Percentiles rank a stretch among this genome's conserved stretches.
Evolutionary conservation across 30 jellyfish, hydroid and myxozoan genomes (phyloP).

Genomic region (Cassiopea xamachana): DNA sequence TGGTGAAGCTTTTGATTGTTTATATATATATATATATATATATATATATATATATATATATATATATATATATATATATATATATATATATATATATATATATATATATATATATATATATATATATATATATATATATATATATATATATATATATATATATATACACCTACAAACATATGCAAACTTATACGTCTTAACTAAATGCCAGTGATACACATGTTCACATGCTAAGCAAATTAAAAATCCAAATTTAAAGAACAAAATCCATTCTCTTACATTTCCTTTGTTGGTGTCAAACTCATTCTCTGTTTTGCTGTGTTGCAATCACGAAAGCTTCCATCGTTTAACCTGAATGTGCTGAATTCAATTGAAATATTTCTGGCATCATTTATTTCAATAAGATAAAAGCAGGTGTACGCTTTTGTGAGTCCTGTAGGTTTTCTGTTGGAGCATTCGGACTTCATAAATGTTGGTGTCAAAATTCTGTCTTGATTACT

Average conservation of each 20-base stretch:
- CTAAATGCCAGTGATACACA: no score
- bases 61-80: no score
- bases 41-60: no score
- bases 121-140: no score
- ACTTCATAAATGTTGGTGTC: not conserved
- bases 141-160: no score
- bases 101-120: no score
- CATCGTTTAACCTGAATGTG: not conserved
- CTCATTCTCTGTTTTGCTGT: conserved; percentile 6
- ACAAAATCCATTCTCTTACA: not conserved
- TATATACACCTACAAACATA: no score
- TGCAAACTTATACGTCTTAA: no score
- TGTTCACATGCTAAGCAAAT: no score
- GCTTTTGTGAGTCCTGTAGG: not conserved
- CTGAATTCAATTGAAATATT: conserved; percentile 9
- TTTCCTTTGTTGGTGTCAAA: not conserved
- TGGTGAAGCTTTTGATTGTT: no score
- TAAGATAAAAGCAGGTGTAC: conserved; percentile 24
- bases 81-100: no score
- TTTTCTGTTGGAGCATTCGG: not conserved
- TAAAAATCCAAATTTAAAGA: not conserved
- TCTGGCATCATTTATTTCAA: not conserved
- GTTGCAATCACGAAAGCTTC: conserved; percentile 6
- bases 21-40: no score
- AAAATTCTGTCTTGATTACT: not conserved